These are phyloP conservation scores for Nesidiocoris tenuis DNA, from an alignment of 2,888 invertebrate species.

Conservation along the genomic window DNA sequence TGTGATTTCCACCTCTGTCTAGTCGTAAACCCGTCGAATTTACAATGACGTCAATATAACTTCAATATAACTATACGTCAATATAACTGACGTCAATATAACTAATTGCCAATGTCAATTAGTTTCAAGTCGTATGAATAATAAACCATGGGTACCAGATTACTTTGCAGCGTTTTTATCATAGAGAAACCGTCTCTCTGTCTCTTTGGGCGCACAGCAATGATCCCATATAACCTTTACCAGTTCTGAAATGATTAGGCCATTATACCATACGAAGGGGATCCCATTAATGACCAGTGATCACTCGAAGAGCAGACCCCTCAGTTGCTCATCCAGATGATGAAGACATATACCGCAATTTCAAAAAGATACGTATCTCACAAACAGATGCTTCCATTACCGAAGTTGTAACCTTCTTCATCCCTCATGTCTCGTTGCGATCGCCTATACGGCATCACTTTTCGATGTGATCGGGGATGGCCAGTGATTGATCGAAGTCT, in stretches of 20 bases:
- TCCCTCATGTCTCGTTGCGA: not conserved
- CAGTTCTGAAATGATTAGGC: not conserved
- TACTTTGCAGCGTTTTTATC: no score
- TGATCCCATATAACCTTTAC: no score
- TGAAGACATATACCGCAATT: conserved; percentile 23
- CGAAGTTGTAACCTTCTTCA: not conserved
- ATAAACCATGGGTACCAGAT: no score
- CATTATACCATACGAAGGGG: not conserved
- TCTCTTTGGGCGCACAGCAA: no score
- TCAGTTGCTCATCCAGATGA: conserved; percentile 4
- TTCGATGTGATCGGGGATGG: conserved; percentile 10
- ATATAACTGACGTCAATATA: no score
- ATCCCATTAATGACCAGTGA: not conserved
- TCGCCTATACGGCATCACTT: not conserved
- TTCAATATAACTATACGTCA: no score
- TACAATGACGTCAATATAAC: no score
- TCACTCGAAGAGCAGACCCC: not conserved
- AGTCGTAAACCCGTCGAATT: no score
- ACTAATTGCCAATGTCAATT: no score
- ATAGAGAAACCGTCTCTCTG: no score
- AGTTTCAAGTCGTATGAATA: no score
- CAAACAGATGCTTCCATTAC: conserved; percentile 39
- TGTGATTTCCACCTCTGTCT: no score
- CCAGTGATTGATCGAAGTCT: conserved; percentile 27
- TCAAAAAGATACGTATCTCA: conserved; percentile 29